phyloP scores from a whole-genome alignment of 2,888 invertebrate genomes.

The Volucella bombylans region DNA sequence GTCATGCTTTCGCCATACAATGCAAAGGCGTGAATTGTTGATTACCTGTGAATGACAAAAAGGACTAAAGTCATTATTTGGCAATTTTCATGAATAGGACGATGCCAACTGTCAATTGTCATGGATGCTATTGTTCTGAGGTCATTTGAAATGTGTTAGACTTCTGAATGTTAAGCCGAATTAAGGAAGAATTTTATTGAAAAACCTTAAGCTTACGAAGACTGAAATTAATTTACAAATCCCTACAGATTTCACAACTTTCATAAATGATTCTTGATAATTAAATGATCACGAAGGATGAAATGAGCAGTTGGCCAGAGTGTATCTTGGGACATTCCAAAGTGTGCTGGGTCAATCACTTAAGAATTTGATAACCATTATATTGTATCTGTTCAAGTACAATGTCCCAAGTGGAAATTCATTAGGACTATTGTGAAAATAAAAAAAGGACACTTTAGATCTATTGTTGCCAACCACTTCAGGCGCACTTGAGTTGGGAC shows the following conservation, averaged over 20 bases:
- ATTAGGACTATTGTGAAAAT: constrained; percentile 66
- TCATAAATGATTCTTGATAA: constrained; percentile 14
- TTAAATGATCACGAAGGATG: constrained; percentile 11
- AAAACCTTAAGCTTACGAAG: neutral
- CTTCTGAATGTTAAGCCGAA: constrained; percentile 13
- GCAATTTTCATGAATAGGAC: constrained; percentile 61
- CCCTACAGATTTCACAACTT: neutral
- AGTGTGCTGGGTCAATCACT: constrained; percentile 46
- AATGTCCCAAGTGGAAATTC: constrained; percentile 49
- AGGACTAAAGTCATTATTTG: constrained; percentile 62
- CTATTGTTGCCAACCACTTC: constrained; percentile 33
- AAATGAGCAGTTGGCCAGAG: neutral
- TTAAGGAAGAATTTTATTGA: neutral
- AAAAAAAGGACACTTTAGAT: constrained; percentile 58
- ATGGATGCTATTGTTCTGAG: constrained; percentile 32
- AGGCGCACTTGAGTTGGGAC: constrained; percentile 34
- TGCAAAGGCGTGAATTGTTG: constrained; percentile 78
- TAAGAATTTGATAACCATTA: constrained; percentile 39
- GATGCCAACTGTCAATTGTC: constrained; percentile 31
- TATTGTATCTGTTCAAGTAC: constrained; percentile 56
- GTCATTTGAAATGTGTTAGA: constrained; percentile 54
- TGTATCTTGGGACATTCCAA: constrained; percentile 14
- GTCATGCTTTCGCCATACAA: constrained; percentile 66
- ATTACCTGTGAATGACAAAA: constrained; percentile 71
- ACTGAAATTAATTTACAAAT: too few relatives aligned